phyloP scores from a whole-genome alignment of 2,888 invertebrate species.

The Epinotia ramella region DNA sequence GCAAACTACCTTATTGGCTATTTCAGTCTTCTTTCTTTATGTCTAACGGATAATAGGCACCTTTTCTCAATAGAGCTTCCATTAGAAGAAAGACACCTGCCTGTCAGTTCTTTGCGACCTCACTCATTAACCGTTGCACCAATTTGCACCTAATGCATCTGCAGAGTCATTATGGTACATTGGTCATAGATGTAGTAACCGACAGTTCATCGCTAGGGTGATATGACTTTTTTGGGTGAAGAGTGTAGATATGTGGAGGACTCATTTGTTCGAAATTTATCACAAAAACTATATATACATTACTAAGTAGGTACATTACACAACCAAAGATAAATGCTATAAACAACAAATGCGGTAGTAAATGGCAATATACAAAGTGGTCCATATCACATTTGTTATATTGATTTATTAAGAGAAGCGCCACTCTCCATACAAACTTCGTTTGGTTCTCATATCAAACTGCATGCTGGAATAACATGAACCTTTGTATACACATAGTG shows the following conservation, averaged over 20 bases:
- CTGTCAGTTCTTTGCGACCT: constrained; percentile 15
- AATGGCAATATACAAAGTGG: not conserved
- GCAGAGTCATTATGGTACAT: constrained; percentile 9
- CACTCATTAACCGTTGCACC: constrained; percentile 19
- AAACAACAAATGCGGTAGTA: not conserved
- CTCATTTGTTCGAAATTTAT: constrained; percentile 9
- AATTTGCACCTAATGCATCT: constrained; percentile 41
- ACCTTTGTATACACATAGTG: too few relatives aligned
- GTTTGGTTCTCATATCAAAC: too few relatives aligned
- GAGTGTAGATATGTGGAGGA: not conserved
- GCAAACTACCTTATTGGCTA: not conserved
- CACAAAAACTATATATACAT: not conserved
- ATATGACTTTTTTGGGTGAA: not conserved
- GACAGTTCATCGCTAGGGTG: too few relatives aligned
- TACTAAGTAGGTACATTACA: not conserved
- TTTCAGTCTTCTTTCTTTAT: not conserved
- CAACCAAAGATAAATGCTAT: not conserved
- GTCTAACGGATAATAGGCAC: constrained; percentile 1
- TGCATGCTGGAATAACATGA: too few relatives aligned
- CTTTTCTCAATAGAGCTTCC: constrained; percentile 23
- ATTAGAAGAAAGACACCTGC: constrained; percentile 37
- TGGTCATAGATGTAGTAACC: not conserved
- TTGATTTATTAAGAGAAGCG: too few relatives aligned
- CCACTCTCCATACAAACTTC: too few relatives aligned
- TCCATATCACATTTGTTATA: too few relatives aligned